Base-by-base conservation (phyloP, 1,140 invertebrate species). In the Drosophila ironensis region DNA sequence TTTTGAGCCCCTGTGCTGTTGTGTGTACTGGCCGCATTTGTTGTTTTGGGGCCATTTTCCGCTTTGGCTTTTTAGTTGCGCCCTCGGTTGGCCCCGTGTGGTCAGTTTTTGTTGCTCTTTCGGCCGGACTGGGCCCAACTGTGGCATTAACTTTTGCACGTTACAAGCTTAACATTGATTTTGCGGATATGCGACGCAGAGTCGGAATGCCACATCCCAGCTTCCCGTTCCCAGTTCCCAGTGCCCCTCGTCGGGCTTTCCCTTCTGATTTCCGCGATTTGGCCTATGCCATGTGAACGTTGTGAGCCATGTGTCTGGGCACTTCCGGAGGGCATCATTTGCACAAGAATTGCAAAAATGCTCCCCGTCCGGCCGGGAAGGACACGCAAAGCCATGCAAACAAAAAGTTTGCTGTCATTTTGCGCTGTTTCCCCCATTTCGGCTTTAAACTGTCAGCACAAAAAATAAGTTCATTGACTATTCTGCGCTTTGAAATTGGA, bases 311-410 rank as follows among this genome's bases (percentile, higher is more conserved):
- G 78, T 73, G 78, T 70, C 73, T 48, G 22, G 35, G 50, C 40
- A 51, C 59, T 82, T 84, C 78, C 78, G 69, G 69, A 78, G 78
- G 78, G 78, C 69, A 82, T 82, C 53, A 82, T 82, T 82, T 82
- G 78, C 78, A 82, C 78, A 84, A 78, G 72, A 82, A 82, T 73
- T 84, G 59, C 78, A 78, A 77, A 75, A 72, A 74, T 73, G 51
- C 45, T 47, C 46, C 51, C 37, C 45, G 56, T 57, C 64, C 63
- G 52, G 64, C 48, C 52, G 64, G 24, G 45, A 46, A 28, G 14
- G 47, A 59, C 30, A 33, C 11, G 30, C 33, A 60, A 46, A 56
- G 28, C 48, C 44, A 50, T 53, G 38, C 45, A 47, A 63, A 59
- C 68, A 82, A 53, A 77, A 82, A 78, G 78, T 82, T 64, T 66